Evolutionary conservation across 1,140 invertebrate genomes (phyloP), one percentile per base, ranked within the genome.

Genomic region (Drosophila leontia): DNA sequence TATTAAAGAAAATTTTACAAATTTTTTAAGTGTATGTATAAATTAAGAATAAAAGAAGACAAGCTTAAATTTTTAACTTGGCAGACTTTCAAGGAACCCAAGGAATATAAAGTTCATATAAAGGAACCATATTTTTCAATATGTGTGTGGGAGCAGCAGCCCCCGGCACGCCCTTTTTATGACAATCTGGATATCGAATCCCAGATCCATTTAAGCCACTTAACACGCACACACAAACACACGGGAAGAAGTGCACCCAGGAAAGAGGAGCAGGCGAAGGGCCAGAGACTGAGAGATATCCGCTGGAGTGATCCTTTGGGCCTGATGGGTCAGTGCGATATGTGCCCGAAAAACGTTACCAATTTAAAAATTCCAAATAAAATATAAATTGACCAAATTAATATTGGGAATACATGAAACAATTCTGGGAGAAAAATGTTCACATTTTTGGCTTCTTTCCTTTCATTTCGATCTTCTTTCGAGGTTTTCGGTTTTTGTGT

Each of bases 351-450:
- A 88, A 85, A 88, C 80, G 88, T 82, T 81, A 91, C 91, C 85
- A 92, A 92, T 92, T 92, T 92, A 92, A 92, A 91, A 92, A 92
- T 92, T 92, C 91, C 91, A 92, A 92, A 92, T 92, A 92, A 92
- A 92, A 92, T 92, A 92, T 92, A 92, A 92, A 92, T 92, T 91
- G 91, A 91, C 82, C 91, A 92, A 92, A 92, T 92, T 91, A 92
- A 92, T 92, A 92, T 92, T 80, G 85, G 70, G 80, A 75, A 80
- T 83, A 91, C 90, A 91, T 83, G 85, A 74, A 82, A 91, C 91
- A 92, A 92, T 92, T 92, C 91, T 92, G 91, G 78, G 85, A 92
- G 82, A 92, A 91, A 91, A 91, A 92, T 92, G 79, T 80, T 78
- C 64, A 74, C 65, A 84, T 86, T 91, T 87, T 86, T 74, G 55